Evolutionary conservation across 2,888 invertebrate species (phyloP).

Genomic region (Dromius quadrimaculatus): DNA sequence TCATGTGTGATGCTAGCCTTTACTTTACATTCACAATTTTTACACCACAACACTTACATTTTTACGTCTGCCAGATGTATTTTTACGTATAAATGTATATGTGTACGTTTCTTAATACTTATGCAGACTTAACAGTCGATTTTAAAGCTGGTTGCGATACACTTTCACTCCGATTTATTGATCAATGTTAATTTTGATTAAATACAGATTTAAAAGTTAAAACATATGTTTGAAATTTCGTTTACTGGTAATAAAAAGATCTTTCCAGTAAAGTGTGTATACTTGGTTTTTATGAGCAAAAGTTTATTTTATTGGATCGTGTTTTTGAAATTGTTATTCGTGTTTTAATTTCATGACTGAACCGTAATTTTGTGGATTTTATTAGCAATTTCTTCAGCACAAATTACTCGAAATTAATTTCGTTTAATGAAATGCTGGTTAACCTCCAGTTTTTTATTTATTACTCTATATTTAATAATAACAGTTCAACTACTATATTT

Average conservation of each 20-base stretch:
- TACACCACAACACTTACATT: constrained; percentile 10
- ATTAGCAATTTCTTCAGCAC: too few species aligned
- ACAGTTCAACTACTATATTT: too few species aligned
- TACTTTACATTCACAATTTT: constrained; percentile 5
- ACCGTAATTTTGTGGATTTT: too few species aligned
- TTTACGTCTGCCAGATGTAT: constrained; percentile 2
- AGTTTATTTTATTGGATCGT: too few species aligned
- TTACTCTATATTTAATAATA: too few species aligned
- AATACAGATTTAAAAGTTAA: constrained; percentile 13
- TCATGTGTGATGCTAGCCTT: constrained; percentile 18
- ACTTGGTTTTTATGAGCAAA: too few species aligned
- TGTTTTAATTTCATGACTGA: too few species aligned
- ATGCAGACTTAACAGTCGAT: neutral
- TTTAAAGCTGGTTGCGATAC: neutral
- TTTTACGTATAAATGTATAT: neutral
- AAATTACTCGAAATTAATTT: too few species aligned
- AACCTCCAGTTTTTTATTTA: too few species aligned
- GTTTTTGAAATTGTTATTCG: too few species aligned
- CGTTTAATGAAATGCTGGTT: too few species aligned
- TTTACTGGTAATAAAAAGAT: neutral
- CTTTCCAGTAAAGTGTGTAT: neutral
- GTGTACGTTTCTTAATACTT: neutral
- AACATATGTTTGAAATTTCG: constrained; percentile 13
- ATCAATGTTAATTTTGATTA: constrained; percentile 7
- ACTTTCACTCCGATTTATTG: constrained; percentile 14